Evolutionary conservation across 2,797 vertebrate species (phyloP).

Genomic region (Perodicticus potto): DNA sequence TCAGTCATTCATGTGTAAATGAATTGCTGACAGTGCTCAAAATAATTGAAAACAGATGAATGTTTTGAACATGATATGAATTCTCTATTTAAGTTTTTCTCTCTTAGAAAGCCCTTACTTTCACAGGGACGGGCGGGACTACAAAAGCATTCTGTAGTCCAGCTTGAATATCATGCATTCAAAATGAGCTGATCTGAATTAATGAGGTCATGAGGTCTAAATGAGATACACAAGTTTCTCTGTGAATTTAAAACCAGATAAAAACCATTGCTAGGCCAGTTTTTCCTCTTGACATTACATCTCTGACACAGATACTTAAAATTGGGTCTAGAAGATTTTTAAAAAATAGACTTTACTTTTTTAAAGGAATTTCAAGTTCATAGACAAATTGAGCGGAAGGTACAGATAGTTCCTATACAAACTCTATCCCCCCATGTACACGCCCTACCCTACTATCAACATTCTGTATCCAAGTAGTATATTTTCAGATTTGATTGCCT

Average conservation of each 20-base stretch:
- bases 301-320: not conserved
- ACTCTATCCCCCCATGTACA: accelerated
- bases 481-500: not conserved
- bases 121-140: not conserved
- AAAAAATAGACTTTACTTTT: not conserved
- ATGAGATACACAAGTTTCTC: slow-evolving; percentile 44
- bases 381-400: not conserved
- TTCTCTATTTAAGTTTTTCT: not conserved
- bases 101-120: not conserved
- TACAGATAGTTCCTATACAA: not conserved
- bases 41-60: slow-evolving; percentile 68
- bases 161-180: slow-evolving; percentile 44
- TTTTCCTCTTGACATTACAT: not conserved
- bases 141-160: slow-evolving; percentile 22
- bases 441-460: not conserved
- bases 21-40: slow-evolving; percentile 44
- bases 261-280: not conserved
- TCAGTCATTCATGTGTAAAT: slow-evolving; percentile 53
- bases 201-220: slow-evolving; percentile 64
- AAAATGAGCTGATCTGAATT: slow-evolving; percentile 62
- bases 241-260: slow-evolving; percentile 61
- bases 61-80: slow-evolving; percentile 41
- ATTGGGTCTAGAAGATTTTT: not conserved
- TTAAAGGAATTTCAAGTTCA: not conserved
- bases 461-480: not conserved